Percentiles rank a stretch among this genome's conserved stretches.
Evolutionary conservation across 64 coral and sea anemone genomes (phyloP).

Genomic region (Astreopora myriophthalma): DNA sequence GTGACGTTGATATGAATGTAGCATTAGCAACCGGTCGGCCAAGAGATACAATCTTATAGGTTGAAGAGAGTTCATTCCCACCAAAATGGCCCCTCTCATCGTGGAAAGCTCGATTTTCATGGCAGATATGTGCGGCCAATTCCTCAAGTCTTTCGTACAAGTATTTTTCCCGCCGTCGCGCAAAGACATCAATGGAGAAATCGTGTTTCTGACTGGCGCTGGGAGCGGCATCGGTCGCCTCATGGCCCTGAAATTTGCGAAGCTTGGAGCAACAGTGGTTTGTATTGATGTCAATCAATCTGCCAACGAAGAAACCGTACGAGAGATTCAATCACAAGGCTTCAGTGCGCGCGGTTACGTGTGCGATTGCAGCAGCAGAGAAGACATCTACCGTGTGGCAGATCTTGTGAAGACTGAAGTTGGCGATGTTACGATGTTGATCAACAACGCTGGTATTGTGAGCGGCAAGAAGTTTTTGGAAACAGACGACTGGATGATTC

Average conservation of each 20-base stretch:
- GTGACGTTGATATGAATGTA: no score
- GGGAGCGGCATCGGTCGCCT: conserved; percentile 81
- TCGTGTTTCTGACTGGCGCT: conserved; percentile 83
- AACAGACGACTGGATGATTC: conserved; percentile 80
- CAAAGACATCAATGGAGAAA: conserved; percentile 72
- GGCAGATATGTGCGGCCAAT: conserved; percentile 31
- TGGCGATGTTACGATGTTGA: conserved; percentile 92
- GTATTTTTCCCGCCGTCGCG: conserved; percentile 67
- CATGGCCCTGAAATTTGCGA: conserved; percentile 82
- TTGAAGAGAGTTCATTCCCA: no score
- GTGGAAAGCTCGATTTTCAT: conserved; percentile 44
- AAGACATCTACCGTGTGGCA: conserved; percentile 92
- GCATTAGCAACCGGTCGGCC: no score
- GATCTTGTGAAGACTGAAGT: conserved; percentile 87
- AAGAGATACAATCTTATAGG: no score
- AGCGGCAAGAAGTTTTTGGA: conserved; percentile 95
- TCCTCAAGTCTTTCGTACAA: conserved; percentile 37
- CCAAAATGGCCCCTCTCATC: conserved; percentile 57
- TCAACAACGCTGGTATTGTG: conserved; percentile 96
- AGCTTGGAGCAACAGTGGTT: conserved; percentile 81
- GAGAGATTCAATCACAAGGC: conserved; percentile 65
- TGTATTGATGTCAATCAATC: conserved; percentile 89
- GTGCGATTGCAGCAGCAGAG: conserved; percentile 80
- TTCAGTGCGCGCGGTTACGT: conserved; percentile 65
- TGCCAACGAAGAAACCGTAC: conserved; percentile 75